Conservation (phyloP, 1,140 invertebrate genomes). For the Calephelis virginiensis region DNA sequence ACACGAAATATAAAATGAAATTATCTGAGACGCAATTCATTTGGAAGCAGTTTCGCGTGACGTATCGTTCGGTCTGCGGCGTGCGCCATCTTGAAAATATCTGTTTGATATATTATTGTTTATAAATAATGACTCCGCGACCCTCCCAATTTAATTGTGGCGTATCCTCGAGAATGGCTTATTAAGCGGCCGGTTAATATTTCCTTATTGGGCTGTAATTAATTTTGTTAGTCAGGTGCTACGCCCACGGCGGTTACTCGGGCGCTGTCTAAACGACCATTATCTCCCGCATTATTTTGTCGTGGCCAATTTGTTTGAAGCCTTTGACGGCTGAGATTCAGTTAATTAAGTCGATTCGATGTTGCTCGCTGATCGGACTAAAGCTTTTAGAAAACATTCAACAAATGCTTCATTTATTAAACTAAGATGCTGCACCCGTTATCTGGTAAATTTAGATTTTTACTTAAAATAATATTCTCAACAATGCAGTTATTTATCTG, state of each 20-base stretch:
- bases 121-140: conserved; percentile 74
- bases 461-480: too few species aligned
- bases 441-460: too few species aligned
- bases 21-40: conserved; percentile 8
- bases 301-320: conserved; percentile 74
- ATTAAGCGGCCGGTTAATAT: conserved; percentile 77
- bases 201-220: conserved; percentile 77
- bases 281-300: conserved; percentile 74
- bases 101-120: conserved; percentile 78
- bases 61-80: conserved; percentile 51
- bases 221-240: conserved; percentile 76
- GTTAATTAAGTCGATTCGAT: conserved; percentile 65
- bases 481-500: too few species aligned
- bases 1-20: conserved; percentile 2
- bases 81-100: conserved; percentile 73
- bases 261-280: conserved; percentile 62
- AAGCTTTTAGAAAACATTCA: not conserved
- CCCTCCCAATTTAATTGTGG: conserved; percentile 77
- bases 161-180: conserved; percentile 72
- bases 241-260: conserved; percentile 58
- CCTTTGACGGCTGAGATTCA: conserved; percentile 70
- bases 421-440: too few species aligned
- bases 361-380: conserved; percentile 20
- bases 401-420: too few species aligned
- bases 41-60: conserved; percentile 32